phyloP scores from a whole-genome alignment of 2,113 vertebrate genomes.

The Hymenochirus boettgeri region DNA sequence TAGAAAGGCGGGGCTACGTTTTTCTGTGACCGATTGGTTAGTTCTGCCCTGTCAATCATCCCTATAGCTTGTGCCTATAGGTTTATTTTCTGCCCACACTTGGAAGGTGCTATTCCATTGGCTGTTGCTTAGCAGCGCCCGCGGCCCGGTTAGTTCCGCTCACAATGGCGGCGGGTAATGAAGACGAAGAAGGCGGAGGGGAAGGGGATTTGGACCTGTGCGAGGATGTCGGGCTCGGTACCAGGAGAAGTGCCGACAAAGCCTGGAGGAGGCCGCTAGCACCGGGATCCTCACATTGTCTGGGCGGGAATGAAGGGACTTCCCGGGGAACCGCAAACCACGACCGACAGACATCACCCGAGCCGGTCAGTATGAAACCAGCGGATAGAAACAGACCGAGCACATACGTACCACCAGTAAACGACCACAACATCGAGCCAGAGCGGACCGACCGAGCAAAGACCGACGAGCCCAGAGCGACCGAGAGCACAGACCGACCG shows the following conservation, averaged over 20 bases:
- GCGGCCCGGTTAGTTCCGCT: conserved; percentile 10
- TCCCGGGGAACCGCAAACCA: conserved; percentile 69
- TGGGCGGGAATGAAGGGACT: conserved; percentile 88
- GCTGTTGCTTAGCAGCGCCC: conserved; percentile 19
- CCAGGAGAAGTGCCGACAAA: conserved; percentile 83
- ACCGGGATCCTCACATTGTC: conserved; percentile 87
- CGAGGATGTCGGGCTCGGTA: conserved; percentile 71
- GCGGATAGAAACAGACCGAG: too few relatives aligned
- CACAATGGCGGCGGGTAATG: conserved; percentile 35
- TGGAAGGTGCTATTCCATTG: background rate
- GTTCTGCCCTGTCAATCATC: background rate
- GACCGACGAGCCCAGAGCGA: too few relatives aligned
- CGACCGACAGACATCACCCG: conserved; percentile 88
- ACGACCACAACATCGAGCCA: too few relatives aligned
- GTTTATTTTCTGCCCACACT: background rate
- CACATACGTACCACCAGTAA: too few relatives aligned
- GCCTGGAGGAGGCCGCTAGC: conserved; percentile 86
- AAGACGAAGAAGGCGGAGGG: conserved; percentile 22
- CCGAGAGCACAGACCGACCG: too few relatives aligned
- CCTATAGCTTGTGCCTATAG: background rate
- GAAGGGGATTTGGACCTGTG: conserved; percentile 54
- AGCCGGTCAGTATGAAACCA: conserved; percentile 91
- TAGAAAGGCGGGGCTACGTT: background rate
- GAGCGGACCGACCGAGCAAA: too few relatives aligned
- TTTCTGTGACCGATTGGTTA: conserved; percentile 40